Conservation (phyloP, 1,140 invertebrate species). For the Streblospio benedicti region DNA sequence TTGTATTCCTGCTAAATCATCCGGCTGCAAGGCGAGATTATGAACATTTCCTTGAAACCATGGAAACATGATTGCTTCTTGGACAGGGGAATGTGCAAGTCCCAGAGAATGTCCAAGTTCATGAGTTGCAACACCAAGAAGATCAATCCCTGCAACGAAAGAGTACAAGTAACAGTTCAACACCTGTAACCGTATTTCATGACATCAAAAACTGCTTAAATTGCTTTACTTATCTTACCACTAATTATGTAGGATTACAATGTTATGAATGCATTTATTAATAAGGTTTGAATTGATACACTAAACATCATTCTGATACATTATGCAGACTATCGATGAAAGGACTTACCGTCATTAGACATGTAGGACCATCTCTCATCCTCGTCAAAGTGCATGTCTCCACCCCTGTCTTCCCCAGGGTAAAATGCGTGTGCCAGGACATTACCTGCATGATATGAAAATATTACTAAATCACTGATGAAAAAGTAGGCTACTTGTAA, state of each 20-base stretch:
- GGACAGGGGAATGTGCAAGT: constrained; percentile 76
- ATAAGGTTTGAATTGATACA: too few species aligned
- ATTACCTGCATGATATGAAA: constrained; percentile 61
- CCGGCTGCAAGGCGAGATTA: constrained; percentile 71
- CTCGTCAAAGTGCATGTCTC: constrained; percentile 87
- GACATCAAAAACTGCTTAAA: too few species aligned
- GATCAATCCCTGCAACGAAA: constrained; percentile 48
- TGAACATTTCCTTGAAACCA: constrained; percentile 83
- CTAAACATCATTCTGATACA: too few species aligned
- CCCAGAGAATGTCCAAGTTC: constrained; percentile 91
- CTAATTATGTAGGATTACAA: too few species aligned
- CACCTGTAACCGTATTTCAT: too few species aligned
- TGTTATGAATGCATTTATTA: too few species aligned
- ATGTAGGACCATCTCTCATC: constrained; percentile 61
- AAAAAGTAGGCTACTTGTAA: too few species aligned
- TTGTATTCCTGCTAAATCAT: constrained; percentile 75
- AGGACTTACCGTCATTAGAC: constrained; percentile 4
- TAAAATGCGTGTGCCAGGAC: constrained; percentile 82
- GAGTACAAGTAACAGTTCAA: too few species aligned
- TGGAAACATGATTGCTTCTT: constrained; percentile 82
- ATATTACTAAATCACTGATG: too few species aligned
- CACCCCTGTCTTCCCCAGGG: constrained; percentile 54
- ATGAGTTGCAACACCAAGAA: constrained; percentile 85
- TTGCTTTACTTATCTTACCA: too few species aligned
- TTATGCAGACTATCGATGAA: too few species aligned